Base-by-base conservation (phyloP, 2,113 vertebrate species). In the Naja naja region DNA sequence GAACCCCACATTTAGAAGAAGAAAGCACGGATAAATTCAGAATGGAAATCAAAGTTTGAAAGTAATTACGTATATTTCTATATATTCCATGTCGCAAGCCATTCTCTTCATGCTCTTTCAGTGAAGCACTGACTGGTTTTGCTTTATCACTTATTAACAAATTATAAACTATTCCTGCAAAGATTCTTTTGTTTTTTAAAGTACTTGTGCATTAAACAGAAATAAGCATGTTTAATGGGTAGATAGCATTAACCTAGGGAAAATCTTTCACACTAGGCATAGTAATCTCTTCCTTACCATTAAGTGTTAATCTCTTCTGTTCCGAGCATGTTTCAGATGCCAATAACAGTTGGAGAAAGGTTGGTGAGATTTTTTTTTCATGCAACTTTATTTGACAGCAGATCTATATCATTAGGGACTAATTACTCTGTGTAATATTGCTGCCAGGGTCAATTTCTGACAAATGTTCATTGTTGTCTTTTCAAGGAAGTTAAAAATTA, bases 381-480 rank as follows among this genome's bases (percentile, higher is more conserved):
- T 56, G 81, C 43, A 85, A 39, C 12, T 93, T 90, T 95, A 95
- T 93, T 93, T 96, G 93, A 94, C 95, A 95, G 94, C 58, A 95
- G 96, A 94, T 93, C 74, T 94, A 95, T 74, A 96, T 97, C 95
- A 96, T 97, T 96, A 96, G 91, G 49, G 93, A 93, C 93, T 95
- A 95, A 97, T 95, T 94, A 95, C 74, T 93, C 91, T 34, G 43
- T 94, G 94, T 85, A 93, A 87, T 94, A 95, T 52, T 88, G 93
- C 91, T 92, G 2, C 85, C 45, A 87, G 34, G 64, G 95, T 95
- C 94, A 93, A 34, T 94, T 93, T 96, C 87, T 95, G 93, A 94
- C 91, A 95, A 95, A 94, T 49, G 88, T 47, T 95, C 64, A 95
- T 94, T 88, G 94, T 91, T 94, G 69, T 88, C 60, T 60, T 87